Percentiles rank a stretch among this genome's conserved stretches.
Evolutionary conservation across 2,797 vertebrate species (phyloP).

Genomic region (Somateria mollissima): DNA sequence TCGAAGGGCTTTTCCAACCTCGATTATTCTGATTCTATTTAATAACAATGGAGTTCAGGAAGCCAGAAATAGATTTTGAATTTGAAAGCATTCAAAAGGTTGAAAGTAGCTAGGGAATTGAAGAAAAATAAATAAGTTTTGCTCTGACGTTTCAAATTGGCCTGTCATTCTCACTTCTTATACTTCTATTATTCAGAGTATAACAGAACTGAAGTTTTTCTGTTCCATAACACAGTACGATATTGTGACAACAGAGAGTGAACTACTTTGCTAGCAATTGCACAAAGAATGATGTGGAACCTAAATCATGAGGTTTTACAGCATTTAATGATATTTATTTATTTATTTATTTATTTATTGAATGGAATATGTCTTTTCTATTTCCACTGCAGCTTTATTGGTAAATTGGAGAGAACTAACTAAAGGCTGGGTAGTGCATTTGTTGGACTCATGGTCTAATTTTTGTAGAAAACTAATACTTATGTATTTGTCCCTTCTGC

Average conservation of each 20-base stretch:
- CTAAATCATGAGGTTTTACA: not conserved
- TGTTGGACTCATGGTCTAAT: not conserved
- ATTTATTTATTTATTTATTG: not conserved
- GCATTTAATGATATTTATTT: not conserved
- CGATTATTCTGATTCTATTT: not conserved
- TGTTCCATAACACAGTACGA: not conserved
- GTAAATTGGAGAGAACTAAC: not conserved
- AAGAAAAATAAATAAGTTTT: not conserved
- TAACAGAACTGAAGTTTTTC: not conserved
- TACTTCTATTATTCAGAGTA: not conserved
- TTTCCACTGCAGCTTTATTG: not conserved
- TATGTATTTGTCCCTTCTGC: not conserved
- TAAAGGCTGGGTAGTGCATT: not conserved
- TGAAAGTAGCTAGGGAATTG: not conserved
- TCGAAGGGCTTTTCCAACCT: no score
- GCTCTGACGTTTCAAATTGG: not conserved
- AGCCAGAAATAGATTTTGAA: not conserved
- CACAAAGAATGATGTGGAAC: not conserved
- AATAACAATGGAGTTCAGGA: not conserved
- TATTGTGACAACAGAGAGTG: not conserved
- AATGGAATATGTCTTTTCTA: accelerated
- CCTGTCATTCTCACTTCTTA: not conserved
- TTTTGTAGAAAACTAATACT: not conserved
- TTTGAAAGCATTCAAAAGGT: not conserved
- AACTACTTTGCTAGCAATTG: not conserved